Evolutionary conservation across 1,140 invertebrate species (phyloP).

Genomic region (Hycleus cichorii): DNA sequence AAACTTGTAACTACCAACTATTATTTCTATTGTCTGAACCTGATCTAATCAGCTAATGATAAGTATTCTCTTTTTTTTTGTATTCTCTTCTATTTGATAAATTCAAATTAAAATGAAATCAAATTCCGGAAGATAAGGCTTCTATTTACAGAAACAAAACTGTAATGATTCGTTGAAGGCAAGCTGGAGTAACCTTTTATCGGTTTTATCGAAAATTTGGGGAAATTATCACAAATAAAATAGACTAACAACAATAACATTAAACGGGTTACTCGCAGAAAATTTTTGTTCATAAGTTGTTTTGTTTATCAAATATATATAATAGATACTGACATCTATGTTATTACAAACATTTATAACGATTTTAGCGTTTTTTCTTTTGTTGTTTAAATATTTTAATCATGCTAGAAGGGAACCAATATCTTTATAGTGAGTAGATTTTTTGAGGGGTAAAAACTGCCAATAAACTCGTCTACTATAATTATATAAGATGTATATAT

Average conservation of each 20-base stretch:
- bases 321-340: conserved; percentile 17
- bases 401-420: conserved; percentile 14
- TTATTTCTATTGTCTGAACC: conserved; percentile 11
- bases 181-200: conserved; percentile 10
- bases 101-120: not conserved
- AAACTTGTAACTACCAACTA: conserved; percentile 2
- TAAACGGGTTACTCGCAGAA: not conserved
- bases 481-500: not conserved
- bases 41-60: conserved; percentile 13
- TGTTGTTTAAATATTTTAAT: not conserved
- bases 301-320: conserved; percentile 13
- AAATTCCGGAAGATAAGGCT: conserved; percentile 7
- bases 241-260: not conserved
- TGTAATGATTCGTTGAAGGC: conserved; percentile 10
- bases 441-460: not conserved
- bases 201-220: not conserved
- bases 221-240: too few species aligned
- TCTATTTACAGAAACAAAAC: conserved; percentile 8
- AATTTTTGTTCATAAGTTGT: not conserved
- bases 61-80: not conserved
- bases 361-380: not conserved
- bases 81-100: too few species aligned
- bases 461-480: too few species aligned
- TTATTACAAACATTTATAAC: conserved; percentile 21
- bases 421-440: conserved; percentile 7